phyloP scores from a whole-genome alignment of 1,140 invertebrate species.

The Formica selysi region DNA sequence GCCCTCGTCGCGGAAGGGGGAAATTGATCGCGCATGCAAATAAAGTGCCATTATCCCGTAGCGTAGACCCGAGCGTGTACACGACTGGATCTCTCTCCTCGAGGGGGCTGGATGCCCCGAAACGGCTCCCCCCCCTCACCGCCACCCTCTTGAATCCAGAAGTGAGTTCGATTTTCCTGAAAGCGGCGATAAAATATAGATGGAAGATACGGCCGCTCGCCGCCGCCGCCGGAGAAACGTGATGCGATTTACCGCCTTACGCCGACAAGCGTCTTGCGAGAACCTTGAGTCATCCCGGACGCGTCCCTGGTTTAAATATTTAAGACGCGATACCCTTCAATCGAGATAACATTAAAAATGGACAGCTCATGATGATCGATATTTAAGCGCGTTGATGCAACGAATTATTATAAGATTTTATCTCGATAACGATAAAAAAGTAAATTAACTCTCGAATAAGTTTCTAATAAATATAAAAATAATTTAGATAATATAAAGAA shows the following conservation, averaged over 20 bases:
- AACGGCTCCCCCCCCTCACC: conserved; percentile 14
- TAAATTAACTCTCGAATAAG: neutral
- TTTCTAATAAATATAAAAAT: neutral
- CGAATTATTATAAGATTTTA: neutral
- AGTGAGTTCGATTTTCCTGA: conserved; percentile 70
- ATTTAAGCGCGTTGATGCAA: neutral
- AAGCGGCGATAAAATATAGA: conserved; percentile 70
- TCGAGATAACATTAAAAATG: conserved; percentile 41
- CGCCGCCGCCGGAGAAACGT: conserved; percentile 48
- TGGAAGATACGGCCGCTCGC: conserved; percentile 36
- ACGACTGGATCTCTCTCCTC: conserved; percentile 52
- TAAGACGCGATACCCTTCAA: conserved; percentile 52
- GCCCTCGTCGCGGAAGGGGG: conserved; percentile 66
- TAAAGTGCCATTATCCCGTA: conserved; percentile 79
- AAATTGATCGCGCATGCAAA: conserved; percentile 84
- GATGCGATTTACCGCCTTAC: conserved; percentile 60
- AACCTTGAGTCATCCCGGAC: conserved; percentile 57
- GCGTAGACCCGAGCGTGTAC: conserved; percentile 68
- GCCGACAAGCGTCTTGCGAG: conserved; percentile 38
- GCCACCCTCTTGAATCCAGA: conserved; percentile 7
- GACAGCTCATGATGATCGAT: conserved; percentile 20
- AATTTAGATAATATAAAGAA: neutral
- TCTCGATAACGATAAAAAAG: neutral
- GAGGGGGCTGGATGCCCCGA: conserved; percentile 48
- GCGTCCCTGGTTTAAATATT: conserved; percentile 51